Percentiles rank a stretch among this genome's conserved stretches.
phyloP scores from a whole-genome alignment of 2,113 vertebrate genomes.

The Thinocorus orbignyianus region DNA sequence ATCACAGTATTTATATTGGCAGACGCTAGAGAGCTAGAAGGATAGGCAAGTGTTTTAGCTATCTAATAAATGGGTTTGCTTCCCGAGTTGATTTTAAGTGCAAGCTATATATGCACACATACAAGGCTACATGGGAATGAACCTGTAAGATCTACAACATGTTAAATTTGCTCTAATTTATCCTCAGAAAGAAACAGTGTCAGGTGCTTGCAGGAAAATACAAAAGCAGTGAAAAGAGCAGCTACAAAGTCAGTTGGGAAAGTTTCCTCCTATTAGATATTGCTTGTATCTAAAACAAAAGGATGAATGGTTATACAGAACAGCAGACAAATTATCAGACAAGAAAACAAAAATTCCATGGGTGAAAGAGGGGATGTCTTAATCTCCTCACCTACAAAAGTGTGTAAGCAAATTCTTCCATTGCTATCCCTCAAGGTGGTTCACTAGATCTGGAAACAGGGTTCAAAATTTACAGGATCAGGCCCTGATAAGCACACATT shows the following conservation, averaged over 20 bases:
- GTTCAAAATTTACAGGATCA: background rate
- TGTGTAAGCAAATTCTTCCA: background rate
- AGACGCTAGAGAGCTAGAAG: background rate
- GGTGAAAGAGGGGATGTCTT: background rate
- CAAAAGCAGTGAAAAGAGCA: background rate
- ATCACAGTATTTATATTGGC: background rate
- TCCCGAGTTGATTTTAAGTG: background rate
- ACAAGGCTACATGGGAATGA: background rate
- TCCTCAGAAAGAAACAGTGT: background rate
- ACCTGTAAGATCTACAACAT: background rate
- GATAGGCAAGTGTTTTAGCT: background rate
- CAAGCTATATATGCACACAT: background rate
- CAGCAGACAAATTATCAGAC: background rate
- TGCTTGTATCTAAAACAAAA: background rate
- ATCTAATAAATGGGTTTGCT: background rate
- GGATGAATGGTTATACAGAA: background rate
- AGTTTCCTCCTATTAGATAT: background rate
- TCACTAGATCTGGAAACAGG: background rate
- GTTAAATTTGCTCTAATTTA: background rate
- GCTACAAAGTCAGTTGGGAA: background rate
- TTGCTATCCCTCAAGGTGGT: background rate
- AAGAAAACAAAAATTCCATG: background rate
- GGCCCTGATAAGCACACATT: background rate
- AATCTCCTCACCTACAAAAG: background rate
- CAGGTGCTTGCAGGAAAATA: background rate